A percentile compares a stretch with the other conserved stretches of the same genome.
Conservation (phyloP, 2,113 vertebrate genomes). For the Callorhinus ursinus region DNA sequence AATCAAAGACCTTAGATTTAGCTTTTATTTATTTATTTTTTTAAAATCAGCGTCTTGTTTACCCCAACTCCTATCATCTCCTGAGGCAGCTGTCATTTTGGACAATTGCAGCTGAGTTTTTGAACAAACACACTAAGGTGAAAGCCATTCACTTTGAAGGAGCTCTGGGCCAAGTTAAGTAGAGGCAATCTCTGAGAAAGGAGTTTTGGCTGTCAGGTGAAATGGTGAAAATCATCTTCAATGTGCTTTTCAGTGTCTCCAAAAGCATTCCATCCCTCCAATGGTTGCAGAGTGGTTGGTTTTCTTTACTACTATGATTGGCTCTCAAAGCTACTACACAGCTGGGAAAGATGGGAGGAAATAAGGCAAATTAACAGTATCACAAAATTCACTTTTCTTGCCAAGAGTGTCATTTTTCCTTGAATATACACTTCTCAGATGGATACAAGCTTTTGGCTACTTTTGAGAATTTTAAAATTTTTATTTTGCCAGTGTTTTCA, state of each 20-base stretch:
- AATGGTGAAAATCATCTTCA: not conserved
- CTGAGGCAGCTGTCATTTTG: too few species aligned
- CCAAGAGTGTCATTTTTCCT: not conserved
- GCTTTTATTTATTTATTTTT: not conserved
- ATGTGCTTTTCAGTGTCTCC: not conserved
- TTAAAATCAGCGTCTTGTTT: not conserved
- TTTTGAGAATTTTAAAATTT: not conserved
- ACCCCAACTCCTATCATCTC: not conserved
- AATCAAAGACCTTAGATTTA: not conserved
- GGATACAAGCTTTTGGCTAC: not conserved
- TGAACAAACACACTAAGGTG: not conserved
- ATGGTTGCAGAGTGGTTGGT: not conserved
- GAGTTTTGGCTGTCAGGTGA: not conserved
- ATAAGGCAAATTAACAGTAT: too few species aligned
- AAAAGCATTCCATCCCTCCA: not conserved
- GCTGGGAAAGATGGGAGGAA: not conserved
- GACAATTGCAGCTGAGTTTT: not conserved
- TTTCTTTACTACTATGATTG: not conserved
- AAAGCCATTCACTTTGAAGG: not conserved
- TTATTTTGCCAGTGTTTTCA: not conserved
- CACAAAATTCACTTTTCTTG: not conserved
- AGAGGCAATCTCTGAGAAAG: not conserved
- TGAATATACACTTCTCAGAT: not conserved
- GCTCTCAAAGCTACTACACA: not conserved
- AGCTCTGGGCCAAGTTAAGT: not conserved